Evolutionary conservation across 2,113 vertebrate species (phyloP), one percentile per base, ranked within the genome.

Genomic region (Atlantisia rogersi): DNA sequence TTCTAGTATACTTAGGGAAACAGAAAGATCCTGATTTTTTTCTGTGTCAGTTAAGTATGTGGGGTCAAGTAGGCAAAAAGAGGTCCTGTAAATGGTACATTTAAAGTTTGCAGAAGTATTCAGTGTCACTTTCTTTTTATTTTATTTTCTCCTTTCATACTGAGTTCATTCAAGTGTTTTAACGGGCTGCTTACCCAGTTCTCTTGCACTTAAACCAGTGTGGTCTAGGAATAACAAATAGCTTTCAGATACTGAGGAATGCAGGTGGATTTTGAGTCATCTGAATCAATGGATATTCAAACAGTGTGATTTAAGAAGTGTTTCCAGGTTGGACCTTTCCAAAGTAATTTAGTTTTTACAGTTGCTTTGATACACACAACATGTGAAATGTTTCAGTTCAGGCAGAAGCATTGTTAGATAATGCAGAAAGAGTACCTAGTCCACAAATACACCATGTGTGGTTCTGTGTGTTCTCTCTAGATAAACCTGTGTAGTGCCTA

Each of bases 341-440:
- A 44, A 68, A 70, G 12, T 56, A 52, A 20, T 94, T 78, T 65
- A 32, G 69, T 76, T 80, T 73, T 88, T 60, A 32, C 15, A 13
- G 21, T 70, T 83, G 20, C 11, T 92, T 62, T 64, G 29, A 28
- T 55, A n/a, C 10, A 21, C 5, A 9, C 37, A n/a, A 17, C 24
- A 12, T 2, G 1, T 48, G 48, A 67, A 58, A 59, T 1, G 1
- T 58, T 74, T 75, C 29, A 0, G 0, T 59, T 75, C 28, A 52
- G 84, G 70, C 35, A 75, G 56, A 42, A 70, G 25, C 64, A 31
- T 9, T 59, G 32, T 29, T 31, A 29, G 58, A 13, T 58, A n/a
- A 73, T 37, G 37, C n/a, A 46, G 67, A 53, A 76, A 65, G 26
- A 68, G 46, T 13, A 59, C 18, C 42, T 28, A 50, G 53, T 35